Evolutionary conservation across 2,113 vertebrate genomes (phyloP), one percentile per base, ranked within the genome.

Genomic region (Neopipo cinnamomea): DNA sequence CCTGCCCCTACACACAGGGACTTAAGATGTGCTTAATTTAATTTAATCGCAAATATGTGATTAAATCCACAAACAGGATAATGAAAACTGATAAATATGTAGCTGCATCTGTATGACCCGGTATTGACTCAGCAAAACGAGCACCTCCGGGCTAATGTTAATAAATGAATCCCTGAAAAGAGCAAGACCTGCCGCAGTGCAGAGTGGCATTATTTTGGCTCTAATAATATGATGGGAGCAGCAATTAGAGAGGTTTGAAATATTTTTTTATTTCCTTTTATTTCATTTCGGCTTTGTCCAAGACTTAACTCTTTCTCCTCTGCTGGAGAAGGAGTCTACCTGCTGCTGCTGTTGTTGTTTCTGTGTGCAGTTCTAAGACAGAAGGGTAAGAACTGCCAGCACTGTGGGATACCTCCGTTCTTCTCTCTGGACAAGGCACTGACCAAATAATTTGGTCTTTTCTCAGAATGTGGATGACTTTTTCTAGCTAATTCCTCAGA

Each of bases 61-160:
- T 94, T 95, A 97, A 96, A 97, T 95, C 92, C 90, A 85, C 78
- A 97, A 95, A 96, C 68, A 91, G 55, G 74, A 94, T 97, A 97
- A 98, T 96, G 96, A 97, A 98, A 98, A 97, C 91, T 85, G 91
- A 96, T 97, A 97, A 96, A 95, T 90, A 94, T 52, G 75, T 94
- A 96, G 96, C 88, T 97, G 67, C 71, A 83, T 93, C 81, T 97
- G 70, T 95, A 92, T 97, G 96, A 95, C 71, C 88, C 62, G 83
- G 37, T 66, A 95, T 30, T 96, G 96, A 97, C 88, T 96, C 86
- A 91, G 93, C 93, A 92, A 96, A 91, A 97, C 96, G 89, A 96
- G 84, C 71, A 91, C 96, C 70, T 82, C 59, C 93, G 96, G 72
- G 76, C 71, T 97, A 97, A 94, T 89, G 88, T 79, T 94, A 88